Base-by-base conservation (phyloP, 2,113 vertebrate species). In the Nycticryphes semicollaris region DNA sequence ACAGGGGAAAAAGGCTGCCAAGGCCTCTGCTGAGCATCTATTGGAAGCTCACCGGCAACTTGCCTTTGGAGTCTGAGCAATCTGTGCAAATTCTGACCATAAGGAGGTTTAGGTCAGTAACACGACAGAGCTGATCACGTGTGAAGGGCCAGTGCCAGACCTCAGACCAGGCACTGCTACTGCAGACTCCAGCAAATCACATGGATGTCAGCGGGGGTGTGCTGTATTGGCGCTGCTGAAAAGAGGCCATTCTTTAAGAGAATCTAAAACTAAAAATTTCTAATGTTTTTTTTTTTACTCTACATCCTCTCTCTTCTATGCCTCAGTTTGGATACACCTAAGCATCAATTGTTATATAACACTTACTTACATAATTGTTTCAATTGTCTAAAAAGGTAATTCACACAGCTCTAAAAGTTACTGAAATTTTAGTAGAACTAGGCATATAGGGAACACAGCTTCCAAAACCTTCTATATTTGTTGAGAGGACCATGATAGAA, bases 181-280 rank as follows among this genome's bases (percentile, higher is more conserved):
- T 11, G 83, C 68, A 6, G 59, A 6, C 57, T 25, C 83, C 0
- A 2, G 51, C 51, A 50, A 27, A 30, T 3, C 17, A 28, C 63
- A 27, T 0, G 12, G 19, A 0, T 14, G 12, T 3, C 92, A 63
- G 89, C 13, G 0, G 64, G 30, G 62, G 18, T 12, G 14, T 0
- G 2, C 35, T 4, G 35, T 0, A 33, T 17, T 24, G 0, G 78
- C 43, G 48, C 33, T 67, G 19, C 87, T 12, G 31, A 18, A 19
- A 70, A 16, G 10, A 28, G 10, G 31, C 5, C 18, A 7, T 16
- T 73, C 43, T 66, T 18, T 9, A 25, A 3, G 11, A 41, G 27
- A 84, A 78, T 5, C 45, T 45, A 43, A 45, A 81, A 1, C 14
- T 3, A 48, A 35, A 7, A 3, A 47, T 33, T 63, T 56, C 39